Percentiles rank a stretch among this genome's conserved stretches.
Conservation (phyloP, 2,888 invertebrate species). For the Gnatocerus cornutus region DNA sequence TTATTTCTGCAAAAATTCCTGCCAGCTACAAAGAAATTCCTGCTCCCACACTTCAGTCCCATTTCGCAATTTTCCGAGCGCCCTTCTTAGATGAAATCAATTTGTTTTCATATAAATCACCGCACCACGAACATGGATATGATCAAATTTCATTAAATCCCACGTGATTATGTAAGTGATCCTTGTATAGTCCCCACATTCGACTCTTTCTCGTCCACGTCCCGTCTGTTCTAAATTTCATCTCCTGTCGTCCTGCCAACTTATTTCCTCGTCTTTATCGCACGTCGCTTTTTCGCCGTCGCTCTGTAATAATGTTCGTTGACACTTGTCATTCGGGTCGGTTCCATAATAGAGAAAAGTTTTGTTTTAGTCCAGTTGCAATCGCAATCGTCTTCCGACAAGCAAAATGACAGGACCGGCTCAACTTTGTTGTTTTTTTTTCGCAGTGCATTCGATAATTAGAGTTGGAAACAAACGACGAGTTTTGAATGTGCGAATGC, state of each 20-base stretch:
- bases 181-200: neutral
- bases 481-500: slow-evolving; percentile 7
- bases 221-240: neutral
- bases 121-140: slow-evolving; percentile 31
- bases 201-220: neutral
- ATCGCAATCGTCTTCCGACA: slow-evolving; percentile 52
- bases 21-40: too few species aligned
- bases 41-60: too few species aligned
- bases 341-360: slow-evolving; percentile 67
- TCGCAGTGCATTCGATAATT: too few species aligned
- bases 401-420: slow-evolving; percentile 45
- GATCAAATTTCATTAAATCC: slow-evolving; percentile 35
- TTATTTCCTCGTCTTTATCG: slow-evolving; percentile 43
- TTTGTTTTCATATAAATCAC: slow-evolving; percentile 31
- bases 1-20: too few species aligned
- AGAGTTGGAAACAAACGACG: too few species aligned
- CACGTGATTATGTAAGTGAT: slow-evolving; percentile 35
- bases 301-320: slow-evolving; percentile 69
- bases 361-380: slow-evolving; percentile 63
- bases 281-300: slow-evolving; percentile 59
- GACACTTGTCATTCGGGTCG: slow-evolving; percentile 70
- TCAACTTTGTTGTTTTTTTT: slow-evolving; percentile 30
- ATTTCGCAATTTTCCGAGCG: too few species aligned
- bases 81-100: slow-evolving; percentile 20
- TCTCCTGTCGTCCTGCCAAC: slow-evolving; percentile 8